Evolutionary conservation across 2,113 vertebrate species (phyloP).

Genomic region (Heptranchias perlo): DNA sequence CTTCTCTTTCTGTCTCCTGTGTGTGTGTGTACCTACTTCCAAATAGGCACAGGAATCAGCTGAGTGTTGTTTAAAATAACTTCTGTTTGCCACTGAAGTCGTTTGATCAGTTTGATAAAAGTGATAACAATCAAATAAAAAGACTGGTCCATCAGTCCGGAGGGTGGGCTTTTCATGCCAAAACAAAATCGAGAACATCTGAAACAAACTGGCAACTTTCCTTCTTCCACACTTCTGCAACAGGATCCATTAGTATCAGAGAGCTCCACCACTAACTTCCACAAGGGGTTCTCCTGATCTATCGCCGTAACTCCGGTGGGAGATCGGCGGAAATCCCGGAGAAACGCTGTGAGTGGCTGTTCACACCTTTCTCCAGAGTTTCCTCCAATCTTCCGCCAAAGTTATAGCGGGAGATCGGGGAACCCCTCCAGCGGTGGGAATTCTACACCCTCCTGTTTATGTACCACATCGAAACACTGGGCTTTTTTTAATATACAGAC

Average conservation of each 20-base stretch:
- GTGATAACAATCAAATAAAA: background rate
- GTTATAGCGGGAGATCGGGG: no score
- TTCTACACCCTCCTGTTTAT: no score
- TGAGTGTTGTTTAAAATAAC: background rate
- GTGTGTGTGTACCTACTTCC: background rate
- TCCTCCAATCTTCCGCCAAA: no score
- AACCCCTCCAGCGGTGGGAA: no score
- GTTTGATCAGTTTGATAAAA: no score
- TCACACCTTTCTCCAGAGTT: no score
- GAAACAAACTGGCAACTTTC: background rate
- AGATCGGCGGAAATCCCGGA: no score
- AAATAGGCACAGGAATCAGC: background rate
- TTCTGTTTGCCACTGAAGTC: background rate
- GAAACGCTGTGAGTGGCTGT: no score
- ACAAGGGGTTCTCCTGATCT: background rate
- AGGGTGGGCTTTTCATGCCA: background rate
- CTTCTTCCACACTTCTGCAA: background rate
- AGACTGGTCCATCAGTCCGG: background rate
- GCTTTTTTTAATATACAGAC: no score
- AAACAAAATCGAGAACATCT: background rate
- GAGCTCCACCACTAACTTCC: background rate
- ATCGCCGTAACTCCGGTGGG: background rate
- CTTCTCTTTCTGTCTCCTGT: background rate
- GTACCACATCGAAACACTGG: no score
- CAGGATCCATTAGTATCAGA: background rate